Evolutionary conservation across 2,797 vertebrate genomes (phyloP).

Genomic region (Pseudochirops cupreus): DNA sequence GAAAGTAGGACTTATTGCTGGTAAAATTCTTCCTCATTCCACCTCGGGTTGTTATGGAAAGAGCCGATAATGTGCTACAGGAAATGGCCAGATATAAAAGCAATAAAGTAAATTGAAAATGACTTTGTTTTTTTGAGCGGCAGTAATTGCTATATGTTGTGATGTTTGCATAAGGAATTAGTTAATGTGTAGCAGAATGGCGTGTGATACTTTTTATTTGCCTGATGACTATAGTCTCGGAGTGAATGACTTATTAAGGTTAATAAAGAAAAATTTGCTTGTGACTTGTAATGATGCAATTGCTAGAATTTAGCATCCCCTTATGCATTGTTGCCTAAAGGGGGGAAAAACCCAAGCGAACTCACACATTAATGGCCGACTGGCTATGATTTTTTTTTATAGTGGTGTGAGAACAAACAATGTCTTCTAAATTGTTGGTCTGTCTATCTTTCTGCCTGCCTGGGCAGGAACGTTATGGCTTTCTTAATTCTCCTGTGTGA

Average conservation of each 20-base stretch:
- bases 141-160: conserved; percentile 89
- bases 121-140: conserved; percentile 86
- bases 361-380: conserved; percentile 84
- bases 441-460: conserved; percentile 88
- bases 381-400: conserved; percentile 87
- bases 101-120: conserved; percentile 89
- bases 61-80: conserved; percentile 80
- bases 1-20: conserved; percentile 71
- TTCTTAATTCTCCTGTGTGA: conserved; percentile 88
- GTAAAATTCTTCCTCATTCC: conserved; percentile 79
- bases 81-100: conserved; percentile 86
- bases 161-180: conserved; percentile 90
- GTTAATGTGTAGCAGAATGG: conserved; percentile 88
- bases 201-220: conserved; percentile 88
- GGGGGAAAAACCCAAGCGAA: conserved; percentile 82
- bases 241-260: conserved; percentile 90
- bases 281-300: conserved; percentile 88
- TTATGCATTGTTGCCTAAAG: conserved; percentile 87
- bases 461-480: conserved; percentile 88
- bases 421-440: conserved; percentile 88
- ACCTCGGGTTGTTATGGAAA: conserved; percentile 78
- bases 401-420: conserved; percentile 86
- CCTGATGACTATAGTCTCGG: conserved; percentile 87
- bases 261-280: conserved; percentile 89
- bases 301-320: conserved; percentile 87